Conservation (phyloP, 1,140 invertebrate genomes). For the Philopotamus ludificatus region DNA sequence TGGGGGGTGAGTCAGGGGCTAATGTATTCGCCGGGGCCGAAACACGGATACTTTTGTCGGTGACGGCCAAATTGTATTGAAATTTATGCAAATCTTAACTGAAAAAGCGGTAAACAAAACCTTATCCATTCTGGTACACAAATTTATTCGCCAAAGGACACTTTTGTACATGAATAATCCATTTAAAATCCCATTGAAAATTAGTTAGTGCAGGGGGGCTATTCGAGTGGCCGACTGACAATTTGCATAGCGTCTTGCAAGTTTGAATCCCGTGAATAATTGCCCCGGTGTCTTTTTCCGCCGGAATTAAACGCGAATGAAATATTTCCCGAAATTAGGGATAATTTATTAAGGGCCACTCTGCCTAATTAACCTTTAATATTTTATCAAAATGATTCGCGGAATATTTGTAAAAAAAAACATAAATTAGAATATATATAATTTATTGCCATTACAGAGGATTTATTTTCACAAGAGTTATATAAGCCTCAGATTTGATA, state of each 20-base stretch:
- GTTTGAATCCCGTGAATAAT: slow-evolving; percentile 7
- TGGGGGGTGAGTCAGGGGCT: slow-evolving; percentile 5
- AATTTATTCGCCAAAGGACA: slow-evolving; percentile 38
- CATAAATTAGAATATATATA: too few relatives aligned
- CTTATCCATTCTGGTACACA: slow-evolving; percentile 30
- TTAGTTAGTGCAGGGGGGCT: slow-evolving; percentile 17
- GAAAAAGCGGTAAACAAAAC: slow-evolving; percentile 38
- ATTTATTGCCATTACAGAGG: too few relatives aligned
- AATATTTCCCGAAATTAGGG: too few relatives aligned
- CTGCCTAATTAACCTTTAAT: too few relatives aligned
- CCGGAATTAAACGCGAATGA: too few relatives aligned
- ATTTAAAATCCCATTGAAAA: slow-evolving; percentile 32
- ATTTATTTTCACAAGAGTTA: too few relatives aligned
- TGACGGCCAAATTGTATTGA: slow-evolving; percentile 32
- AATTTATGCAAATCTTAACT: slow-evolving; percentile 38
- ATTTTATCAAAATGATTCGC: too few relatives aligned
- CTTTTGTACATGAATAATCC: slow-evolving; percentile 39
- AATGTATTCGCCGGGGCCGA: neutral
- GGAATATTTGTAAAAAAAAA: too few relatives aligned
- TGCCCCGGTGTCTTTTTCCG: neutral
- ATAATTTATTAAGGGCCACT: too few relatives aligned
- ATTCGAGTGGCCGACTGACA: slow-evolving; percentile 8
- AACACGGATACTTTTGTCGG: slow-evolving; percentile 13
- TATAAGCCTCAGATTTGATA: too few relatives aligned
- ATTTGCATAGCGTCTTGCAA: slow-evolving; percentile 2